Percentiles rank a stretch among this genome's conserved stretches.
Evolutionary conservation across 2,888 invertebrate genomes (phyloP).

Genomic region (Acrobasis suavella): DNA sequence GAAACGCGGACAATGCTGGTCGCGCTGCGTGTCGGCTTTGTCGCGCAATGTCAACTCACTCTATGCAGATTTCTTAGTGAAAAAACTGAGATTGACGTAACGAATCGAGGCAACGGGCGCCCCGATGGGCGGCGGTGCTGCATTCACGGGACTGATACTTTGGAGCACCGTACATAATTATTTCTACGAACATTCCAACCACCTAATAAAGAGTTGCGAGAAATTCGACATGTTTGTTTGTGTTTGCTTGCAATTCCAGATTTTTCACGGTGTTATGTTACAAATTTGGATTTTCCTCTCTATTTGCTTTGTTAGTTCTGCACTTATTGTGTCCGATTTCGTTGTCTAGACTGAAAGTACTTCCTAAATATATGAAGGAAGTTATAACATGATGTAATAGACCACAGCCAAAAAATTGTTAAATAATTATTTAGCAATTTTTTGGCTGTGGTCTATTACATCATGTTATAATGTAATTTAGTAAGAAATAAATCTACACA

Average conservation of each 20-base stretch:
- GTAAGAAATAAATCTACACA: no score
- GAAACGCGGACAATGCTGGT: constrained; percentile 71
- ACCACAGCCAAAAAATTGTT: no score
- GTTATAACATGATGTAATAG: no score
- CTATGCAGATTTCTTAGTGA: constrained; percentile 74
- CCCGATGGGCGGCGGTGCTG: constrained; percentile 59
- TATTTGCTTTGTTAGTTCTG: constrained; percentile 25
- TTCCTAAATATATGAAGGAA: neutral
- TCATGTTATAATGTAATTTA: no score
- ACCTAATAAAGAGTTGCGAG: constrained; percentile 71
- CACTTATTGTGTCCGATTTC: constrained; percentile 26
- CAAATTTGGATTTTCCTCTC: constrained; percentile 35
- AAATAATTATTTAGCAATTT: no score
- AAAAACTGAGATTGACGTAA: constrained; percentile 80
- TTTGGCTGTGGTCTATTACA: no score
- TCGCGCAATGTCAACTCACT: constrained; percentile 75
- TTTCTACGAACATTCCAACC: constrained; percentile 70
- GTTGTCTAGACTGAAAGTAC: constrained; percentile 11
- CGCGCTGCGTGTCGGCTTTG: constrained; percentile 70
- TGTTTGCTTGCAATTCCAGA: constrained; percentile 47
- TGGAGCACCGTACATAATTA: constrained; percentile 77
- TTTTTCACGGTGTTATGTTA: constrained; percentile 53
- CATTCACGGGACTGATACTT: constrained; percentile 63
- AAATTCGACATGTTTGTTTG: constrained; percentile 52
- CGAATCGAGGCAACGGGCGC: constrained; percentile 73